Conservation (phyloP, 2,797 vertebrate genomes). For the Nannoperca obscura region DNA sequence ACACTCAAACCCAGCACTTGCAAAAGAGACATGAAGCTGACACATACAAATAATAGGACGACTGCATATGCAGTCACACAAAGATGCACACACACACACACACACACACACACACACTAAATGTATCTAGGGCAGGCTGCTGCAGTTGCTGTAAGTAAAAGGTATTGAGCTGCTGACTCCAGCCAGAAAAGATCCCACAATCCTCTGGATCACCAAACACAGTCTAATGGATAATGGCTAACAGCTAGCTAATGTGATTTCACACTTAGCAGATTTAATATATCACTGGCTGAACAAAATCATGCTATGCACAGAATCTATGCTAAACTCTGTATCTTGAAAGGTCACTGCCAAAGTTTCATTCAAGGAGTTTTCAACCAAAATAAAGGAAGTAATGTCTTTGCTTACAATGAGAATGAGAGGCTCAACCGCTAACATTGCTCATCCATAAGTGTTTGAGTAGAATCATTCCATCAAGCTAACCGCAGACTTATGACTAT, state of each 20-base stretch:
- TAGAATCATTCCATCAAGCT: slow-evolving; percentile 53
- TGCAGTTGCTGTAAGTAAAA: slow-evolving; percentile 84
- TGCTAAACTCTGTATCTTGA: slow-evolving; percentile 47
- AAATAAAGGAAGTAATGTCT: neutral
- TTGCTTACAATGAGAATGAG: slow-evolving; percentile 7
- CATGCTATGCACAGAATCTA: slow-evolving; percentile 51
- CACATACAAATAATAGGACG: slow-evolving; percentile 65
- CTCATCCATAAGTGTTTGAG: slow-evolving; percentile 43
- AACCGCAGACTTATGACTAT: slow-evolving; percentile 66
- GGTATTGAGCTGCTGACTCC: slow-evolving; percentile 85
- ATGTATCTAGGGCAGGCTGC: slow-evolving; percentile 81
- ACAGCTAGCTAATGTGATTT: slow-evolving; percentile 82
- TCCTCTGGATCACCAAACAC: slow-evolving; percentile 77
- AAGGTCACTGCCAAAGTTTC: slow-evolving; percentile 15
- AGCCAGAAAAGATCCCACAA: slow-evolving; percentile 82
- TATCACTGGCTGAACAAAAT: slow-evolving; percentile 66
- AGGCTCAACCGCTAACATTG: slow-evolving; percentile 18
- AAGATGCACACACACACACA: slow-evolving; percentile 47
- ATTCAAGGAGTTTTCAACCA: slow-evolving; percentile 41
- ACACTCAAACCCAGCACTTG: slow-evolving; percentile 42
- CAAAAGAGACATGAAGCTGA: slow-evolving; percentile 68
- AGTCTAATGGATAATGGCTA: slow-evolving; percentile 79
- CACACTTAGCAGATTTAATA: slow-evolving; percentile 78
- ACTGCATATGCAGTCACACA: slow-evolving; percentile 62
- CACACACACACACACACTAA: slow-evolving; percentile 57